Evolutionary conservation across 2,797 vertebrate species (phyloP).

Genomic region (Synanceia verrucosa): DNA sequence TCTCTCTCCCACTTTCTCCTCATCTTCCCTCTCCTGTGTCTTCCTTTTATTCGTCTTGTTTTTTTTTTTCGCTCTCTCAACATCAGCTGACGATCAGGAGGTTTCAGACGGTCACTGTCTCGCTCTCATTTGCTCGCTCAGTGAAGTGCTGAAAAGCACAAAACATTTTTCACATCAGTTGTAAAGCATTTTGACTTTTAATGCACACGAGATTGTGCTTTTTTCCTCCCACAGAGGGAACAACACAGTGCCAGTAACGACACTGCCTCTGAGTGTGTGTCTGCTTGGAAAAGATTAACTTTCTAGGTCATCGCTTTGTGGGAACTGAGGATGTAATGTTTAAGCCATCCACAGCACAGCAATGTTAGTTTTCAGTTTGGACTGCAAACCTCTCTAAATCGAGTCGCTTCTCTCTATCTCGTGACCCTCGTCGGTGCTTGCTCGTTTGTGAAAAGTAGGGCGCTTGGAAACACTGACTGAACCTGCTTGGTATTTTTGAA

Average conservation of each 20-base stretch:
- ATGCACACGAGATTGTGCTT: constrained; percentile 28
- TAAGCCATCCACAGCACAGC: constrained; percentile 52
- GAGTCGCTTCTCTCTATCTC: constrained; percentile 54
- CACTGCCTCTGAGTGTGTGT: constrained; percentile 40
- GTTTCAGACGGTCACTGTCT: constrained; percentile 56
- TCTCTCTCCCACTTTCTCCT: constrained; percentile 36
- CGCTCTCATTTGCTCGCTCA: constrained; percentile 12
- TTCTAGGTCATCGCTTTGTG: constrained; percentile 79
- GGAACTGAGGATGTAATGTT: constrained; percentile 65
- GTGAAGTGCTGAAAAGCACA: not conserved
- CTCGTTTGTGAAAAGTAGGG: constrained; percentile 77
- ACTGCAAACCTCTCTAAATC: constrained; percentile 15
- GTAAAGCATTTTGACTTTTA: constrained; percentile 4
- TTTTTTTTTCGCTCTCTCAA: constrained; percentile 16
- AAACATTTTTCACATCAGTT: constrained; percentile 20
- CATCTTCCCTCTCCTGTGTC: constrained; percentile 19
- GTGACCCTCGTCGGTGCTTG: constrained; percentile 72
- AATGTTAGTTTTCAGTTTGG: constrained; percentile 30
- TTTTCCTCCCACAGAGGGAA: constrained; percentile 25
- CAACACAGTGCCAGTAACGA: constrained; percentile 3
- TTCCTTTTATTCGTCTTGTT: constrained; percentile 22
- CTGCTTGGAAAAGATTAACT: constrained; percentile 80
- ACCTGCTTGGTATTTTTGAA: constrained; percentile 79
- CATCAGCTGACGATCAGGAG: constrained; percentile 84
- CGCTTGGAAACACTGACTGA: constrained; percentile 83